Base-by-base conservation (phyloP, 2,797 vertebrate genomes). In the Apogon talboti region DNA sequence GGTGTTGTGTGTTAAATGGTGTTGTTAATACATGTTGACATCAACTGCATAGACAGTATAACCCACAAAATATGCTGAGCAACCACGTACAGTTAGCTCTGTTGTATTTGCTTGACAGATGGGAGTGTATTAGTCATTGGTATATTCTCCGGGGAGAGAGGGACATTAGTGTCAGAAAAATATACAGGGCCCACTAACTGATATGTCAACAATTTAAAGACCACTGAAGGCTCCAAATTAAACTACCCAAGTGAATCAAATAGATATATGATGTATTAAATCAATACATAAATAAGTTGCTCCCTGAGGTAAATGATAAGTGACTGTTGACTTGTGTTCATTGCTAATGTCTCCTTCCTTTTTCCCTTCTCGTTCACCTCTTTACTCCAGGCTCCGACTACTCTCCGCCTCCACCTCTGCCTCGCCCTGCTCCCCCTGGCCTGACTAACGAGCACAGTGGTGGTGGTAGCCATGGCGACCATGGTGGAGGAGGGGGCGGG, bases 321-420 rank as follows among this genome's bases (percentile, higher is more conserved):
- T 51, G 46, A 56, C 41, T 16, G n/a, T 37, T 37, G 13, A 51
- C 45, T 11, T 50, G 21, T 61, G 28, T 38, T 30, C 9, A 21
- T 66, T 54, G 38, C 62, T 71, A 59, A 79, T 38, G 48, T 3
- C 72, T 93, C 89, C 93, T 81, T 93, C 37, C 18, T 30, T 21
- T 55, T 9, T 49, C 37, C n/a, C 14, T 21, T 28, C 38, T 42
- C 2, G 0, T 45, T 15, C 65, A 62, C 73, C 52, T 76, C 41
- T 75, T 42, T 55, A 6, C 48, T 66, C 0, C 82, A 95, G 94
- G 93, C 92, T 95, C 93, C 86, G 94, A 96, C 93, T 98, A 98
- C 93, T 96, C 96, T 88, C 98, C 96, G 84, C 96, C 97, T 7
- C 95, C 95, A 0, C 83, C 86, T 13, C 88, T 96, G 44, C 95